Evolutionary conservation across 2,888 invertebrate species (phyloP).

Genomic region (Onthophagus sagittarius): DNA sequence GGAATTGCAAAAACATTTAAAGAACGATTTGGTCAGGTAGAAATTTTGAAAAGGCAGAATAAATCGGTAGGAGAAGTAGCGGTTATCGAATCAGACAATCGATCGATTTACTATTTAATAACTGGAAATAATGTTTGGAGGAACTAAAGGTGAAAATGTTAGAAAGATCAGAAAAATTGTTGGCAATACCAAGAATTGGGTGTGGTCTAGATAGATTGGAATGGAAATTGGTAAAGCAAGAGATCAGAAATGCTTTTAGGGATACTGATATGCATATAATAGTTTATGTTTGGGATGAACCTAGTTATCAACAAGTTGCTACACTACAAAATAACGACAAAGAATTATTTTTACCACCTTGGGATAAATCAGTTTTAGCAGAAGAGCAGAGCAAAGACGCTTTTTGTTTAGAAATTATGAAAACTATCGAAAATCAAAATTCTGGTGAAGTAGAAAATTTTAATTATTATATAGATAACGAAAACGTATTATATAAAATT

Average conservation of each 20-base stretch:
- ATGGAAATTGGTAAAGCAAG: neutral
- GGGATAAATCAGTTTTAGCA: neutral
- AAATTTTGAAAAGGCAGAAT: neutral
- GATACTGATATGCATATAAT: neutral
- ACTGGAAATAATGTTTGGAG: neutral
- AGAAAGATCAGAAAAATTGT: neutral
- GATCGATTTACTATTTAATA: neutral
- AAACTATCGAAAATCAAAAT: neutral
- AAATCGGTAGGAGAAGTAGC: neutral
- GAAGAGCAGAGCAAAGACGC: neutral
- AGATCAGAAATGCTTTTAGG: neutral
- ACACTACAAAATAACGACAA: neutral
- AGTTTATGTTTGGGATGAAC: neutral
- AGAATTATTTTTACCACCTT: neutral
- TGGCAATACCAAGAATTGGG: neutral
- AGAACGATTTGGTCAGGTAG: neutral
- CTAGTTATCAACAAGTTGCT: neutral
- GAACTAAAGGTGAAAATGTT: neutral
- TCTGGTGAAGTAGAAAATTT: neutral
- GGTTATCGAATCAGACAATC: neutral
- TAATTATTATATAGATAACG: neutral
- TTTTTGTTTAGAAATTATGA: neutral
- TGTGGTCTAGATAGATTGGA: neutral
- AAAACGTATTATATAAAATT: neutral
- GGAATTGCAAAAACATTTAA: neutral